Conservation (phyloP, 2,797 vertebrate genomes). For the Sus cebifrons region DNA sequence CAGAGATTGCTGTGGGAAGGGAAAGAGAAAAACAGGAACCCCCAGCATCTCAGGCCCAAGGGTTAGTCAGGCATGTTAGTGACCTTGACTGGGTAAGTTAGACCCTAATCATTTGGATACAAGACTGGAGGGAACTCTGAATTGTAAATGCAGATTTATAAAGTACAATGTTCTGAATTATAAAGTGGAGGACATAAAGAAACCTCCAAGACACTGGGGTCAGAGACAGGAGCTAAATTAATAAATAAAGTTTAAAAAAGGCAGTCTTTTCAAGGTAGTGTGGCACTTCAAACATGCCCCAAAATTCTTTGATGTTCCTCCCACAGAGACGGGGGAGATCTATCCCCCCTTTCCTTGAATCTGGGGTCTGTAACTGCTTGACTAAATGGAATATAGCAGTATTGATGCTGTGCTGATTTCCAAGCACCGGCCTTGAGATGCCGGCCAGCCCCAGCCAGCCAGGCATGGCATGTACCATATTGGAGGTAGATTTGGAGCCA, state of each 20-base stretch:
- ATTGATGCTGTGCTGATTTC: not conserved
- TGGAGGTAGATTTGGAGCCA: not conserved
- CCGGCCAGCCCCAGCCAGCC: not conserved
- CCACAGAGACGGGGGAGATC: not conserved
- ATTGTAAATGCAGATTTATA: no score
- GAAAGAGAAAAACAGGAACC: not conserved
- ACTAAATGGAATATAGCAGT: not conserved
- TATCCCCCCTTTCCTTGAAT: not conserved
- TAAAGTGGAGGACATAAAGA: not conserved
- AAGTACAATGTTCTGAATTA: no score
- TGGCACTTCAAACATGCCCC: not conserved
- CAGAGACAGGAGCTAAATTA: not conserved
- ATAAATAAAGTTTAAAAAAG: no score
- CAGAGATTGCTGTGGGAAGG: not conserved
- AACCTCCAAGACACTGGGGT: not conserved
- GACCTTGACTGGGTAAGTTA: not conserved
- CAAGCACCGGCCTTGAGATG: not conserved
- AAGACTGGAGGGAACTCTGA: not conserved
- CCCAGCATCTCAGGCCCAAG: not conserved
- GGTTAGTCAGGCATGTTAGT: not conserved
- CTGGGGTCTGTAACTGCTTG: not conserved
- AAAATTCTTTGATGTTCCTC: not conserved
- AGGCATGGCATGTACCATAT: fast-evolving
- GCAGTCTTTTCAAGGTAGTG: not conserved
- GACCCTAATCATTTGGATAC: no score